Evolutionary conservation across 2,888 invertebrate species (phyloP).

Genomic region (Metallyticus violacea): DNA sequence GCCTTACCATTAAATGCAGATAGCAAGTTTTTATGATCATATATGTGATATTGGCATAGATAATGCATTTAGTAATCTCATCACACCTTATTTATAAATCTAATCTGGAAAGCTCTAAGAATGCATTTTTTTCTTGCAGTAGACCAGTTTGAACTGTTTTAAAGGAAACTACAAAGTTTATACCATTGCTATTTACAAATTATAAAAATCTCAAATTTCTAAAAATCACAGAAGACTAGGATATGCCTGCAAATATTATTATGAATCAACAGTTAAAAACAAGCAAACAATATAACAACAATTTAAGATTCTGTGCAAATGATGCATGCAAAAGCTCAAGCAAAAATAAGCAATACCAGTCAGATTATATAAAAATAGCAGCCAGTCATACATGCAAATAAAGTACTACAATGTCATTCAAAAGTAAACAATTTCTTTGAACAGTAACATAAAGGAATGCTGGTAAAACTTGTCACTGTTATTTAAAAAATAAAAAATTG

Average conservation of each 20-base stretch:
- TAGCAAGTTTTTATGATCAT: too few species aligned
- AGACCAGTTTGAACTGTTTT: too few species aligned
- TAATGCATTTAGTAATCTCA: too few species aligned
- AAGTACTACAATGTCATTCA: background rate
- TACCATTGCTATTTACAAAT: background rate
- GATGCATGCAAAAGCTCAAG: background rate
- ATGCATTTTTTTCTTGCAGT: too few species aligned
- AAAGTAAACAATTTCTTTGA: background rate
- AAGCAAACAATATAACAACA: background rate
- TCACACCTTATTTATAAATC: too few species aligned
- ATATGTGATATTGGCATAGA: too few species aligned
- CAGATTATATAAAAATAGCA: background rate
- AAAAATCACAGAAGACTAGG: background rate
- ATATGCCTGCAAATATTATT: background rate
- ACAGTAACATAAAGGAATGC: background rate
- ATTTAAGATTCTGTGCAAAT: background rate
- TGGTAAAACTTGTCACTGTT: background rate
- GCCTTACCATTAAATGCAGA: too few species aligned
- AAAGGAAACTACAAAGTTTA: too few species aligned
- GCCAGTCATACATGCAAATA: background rate
- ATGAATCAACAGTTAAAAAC: background rate
- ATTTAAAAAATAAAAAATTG: too few species aligned
- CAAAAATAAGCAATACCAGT: background rate
- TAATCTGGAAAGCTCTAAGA: too few species aligned
- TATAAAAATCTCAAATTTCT: background rate